phyloP scores from a whole-genome alignment of 2,113 vertebrate species.

The Anser cygnoides region DNA sequence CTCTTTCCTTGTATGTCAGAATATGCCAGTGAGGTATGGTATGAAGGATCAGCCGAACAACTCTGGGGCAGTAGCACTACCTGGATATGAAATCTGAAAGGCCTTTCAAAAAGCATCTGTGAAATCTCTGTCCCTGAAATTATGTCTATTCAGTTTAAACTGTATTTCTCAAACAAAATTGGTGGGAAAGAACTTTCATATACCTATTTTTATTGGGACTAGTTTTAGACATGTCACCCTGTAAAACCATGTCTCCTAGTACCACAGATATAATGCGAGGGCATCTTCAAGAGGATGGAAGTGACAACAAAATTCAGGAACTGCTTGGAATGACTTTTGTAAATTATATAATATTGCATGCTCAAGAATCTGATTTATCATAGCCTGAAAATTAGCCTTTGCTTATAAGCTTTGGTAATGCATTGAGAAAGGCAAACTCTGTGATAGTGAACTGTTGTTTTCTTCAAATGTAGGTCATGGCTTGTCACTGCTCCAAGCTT shows the following conservation, averaged over 20 bases:
- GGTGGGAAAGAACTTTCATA: not conserved
- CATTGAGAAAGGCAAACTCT: not conserved
- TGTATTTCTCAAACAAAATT: not conserved
- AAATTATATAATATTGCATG: not conserved
- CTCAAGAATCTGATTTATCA: not conserved
- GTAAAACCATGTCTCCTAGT: accelerated
- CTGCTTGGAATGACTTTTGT: not conserved
- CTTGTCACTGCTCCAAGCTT: not conserved
- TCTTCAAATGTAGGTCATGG: not conserved
- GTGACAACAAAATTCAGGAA: not conserved
- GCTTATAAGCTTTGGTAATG: not conserved
- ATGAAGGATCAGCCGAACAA: not conserved
- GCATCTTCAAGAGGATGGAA: not conserved
- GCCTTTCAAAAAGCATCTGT: not conserved
- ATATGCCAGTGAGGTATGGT: not conserved
- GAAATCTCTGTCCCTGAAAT: not conserved
- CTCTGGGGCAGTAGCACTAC: not conserved
- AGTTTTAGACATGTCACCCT: not conserved
- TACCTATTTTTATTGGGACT: not conserved
- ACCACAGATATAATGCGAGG: not conserved
- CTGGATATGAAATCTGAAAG: not conserved
- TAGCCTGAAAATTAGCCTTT: not conserved
- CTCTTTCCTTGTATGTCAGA: not conserved
- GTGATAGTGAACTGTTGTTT: not conserved
- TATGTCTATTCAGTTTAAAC: not conserved